Evolutionary conservation across 2,113 vertebrate genomes (phyloP), one percentile per base, ranked within the genome.

Genomic region (Monopterus albus): DNA sequence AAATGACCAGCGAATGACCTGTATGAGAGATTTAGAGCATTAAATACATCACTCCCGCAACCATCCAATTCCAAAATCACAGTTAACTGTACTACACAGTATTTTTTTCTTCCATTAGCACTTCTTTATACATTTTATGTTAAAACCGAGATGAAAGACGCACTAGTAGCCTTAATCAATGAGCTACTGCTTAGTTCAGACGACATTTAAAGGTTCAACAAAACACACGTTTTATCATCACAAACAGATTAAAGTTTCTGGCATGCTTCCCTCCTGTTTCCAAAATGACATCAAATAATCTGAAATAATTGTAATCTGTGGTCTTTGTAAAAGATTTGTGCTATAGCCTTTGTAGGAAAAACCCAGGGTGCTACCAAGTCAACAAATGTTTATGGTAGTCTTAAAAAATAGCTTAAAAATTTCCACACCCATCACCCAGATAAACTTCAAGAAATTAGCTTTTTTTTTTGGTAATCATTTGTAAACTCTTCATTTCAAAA

Each of bases 401-500:
- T 90, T 87, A 94, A 95, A 94, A 95, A 95, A 95, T 91, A 93
- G 79, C 64, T 82, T 26, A 42, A 66, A 76, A 85, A 85, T 90
- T 61, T 78, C 82, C 56, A 74, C 72, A 78, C 69, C 82, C 76
- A 83, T 76, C 83, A 87, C 82, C 84, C 78, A 86, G 50, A 93
- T 92, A 94, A 85, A 87, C 72, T 89, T 85, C 92, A 91, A 92
- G 81, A 87, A 90, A 91, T 85, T 78, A 74, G 69, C 25, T 91
- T 72, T 72, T 82, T 82, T 80, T 79, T 82, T 80, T 83, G 58
- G 29, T 82, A 20, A 49, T 88, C 79, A 86, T 88, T 82, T 91
- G 80, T 87, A 91, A 90, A 90, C 70, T 84, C 79, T 90, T 83
- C 84, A 87, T 93, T 92, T 88, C 92, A 95, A 95, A 95, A 95